Evolutionary conservation across 2,113 vertebrate genomes (phyloP).

Genomic region (Sebastes fasciatus): DNA sequence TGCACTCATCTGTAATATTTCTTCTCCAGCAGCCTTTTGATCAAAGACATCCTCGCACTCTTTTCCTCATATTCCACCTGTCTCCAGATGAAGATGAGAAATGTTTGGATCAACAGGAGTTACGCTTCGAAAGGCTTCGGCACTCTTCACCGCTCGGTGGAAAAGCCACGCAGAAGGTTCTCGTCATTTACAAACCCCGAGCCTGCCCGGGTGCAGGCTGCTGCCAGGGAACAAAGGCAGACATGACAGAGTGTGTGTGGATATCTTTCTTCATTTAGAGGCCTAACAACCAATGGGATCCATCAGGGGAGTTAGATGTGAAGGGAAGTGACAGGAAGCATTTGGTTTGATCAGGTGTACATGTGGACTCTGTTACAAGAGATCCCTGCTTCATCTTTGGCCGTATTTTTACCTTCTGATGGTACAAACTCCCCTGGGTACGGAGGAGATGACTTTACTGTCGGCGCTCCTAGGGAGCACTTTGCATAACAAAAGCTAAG

Average conservation of each 20-base stretch:
- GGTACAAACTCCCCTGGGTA: constrained; percentile 18
- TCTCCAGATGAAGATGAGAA: constrained; percentile 45
- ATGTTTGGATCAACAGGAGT: constrained; percentile 48
- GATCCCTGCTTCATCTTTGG: constrained; percentile 19
- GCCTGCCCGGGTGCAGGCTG: background rate
- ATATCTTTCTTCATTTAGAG: constrained; percentile 17
- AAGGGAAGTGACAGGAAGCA: background rate
- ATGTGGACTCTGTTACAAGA: constrained; percentile 42
- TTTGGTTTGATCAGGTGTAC: constrained; percentile 32
- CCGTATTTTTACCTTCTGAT: constrained; percentile 26
- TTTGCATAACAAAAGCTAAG: constrained; percentile 47
- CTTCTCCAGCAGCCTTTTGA: constrained; percentile 39
- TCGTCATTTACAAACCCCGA: background rate
- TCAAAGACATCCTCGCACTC: constrained; percentile 18
- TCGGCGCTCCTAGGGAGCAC: background rate
- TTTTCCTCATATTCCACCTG: background rate
- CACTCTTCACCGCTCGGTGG: background rate
- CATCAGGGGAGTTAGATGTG: constrained; percentile 21
- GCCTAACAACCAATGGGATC: constrained; percentile 22
- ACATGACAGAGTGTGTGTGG: background rate
- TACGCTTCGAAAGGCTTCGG: background rate
- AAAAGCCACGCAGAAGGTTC: background rate
- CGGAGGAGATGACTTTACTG: constrained; percentile 10
- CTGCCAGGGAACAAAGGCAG: constrained; percentile 36
- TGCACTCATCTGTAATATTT: constrained; percentile 16